These are phyloP conservation scores for Triplophysa dalaica DNA, from an alignment of 2,113 vertebrate species.

Conservation along the genomic window DNA sequence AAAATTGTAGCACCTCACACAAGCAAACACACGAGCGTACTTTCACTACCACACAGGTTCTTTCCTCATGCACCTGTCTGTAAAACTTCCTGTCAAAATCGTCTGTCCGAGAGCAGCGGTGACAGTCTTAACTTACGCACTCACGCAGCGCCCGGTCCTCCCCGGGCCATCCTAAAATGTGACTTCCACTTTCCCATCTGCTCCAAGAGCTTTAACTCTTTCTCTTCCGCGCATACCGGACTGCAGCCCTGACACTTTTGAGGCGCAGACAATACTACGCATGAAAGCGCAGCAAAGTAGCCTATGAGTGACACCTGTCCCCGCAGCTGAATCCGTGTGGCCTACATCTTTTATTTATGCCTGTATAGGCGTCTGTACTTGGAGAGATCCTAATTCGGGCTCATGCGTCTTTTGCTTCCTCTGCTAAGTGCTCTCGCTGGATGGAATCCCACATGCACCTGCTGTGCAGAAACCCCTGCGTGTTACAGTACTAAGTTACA, in stretches of 20 bases:
- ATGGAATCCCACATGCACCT: constrained; percentile 62
- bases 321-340: constrained; percentile 34
- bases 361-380: constrained; percentile 27
- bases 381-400: constrained; percentile 29
- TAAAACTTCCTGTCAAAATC: constrained; percentile 47
- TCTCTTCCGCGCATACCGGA: constrained; percentile 5
- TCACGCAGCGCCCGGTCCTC: constrained; percentile 69
- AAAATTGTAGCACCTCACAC: background rate
- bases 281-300: constrained; percentile 9
- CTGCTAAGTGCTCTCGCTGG: constrained; percentile 30
- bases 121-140: constrained; percentile 52
- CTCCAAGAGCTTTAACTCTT: constrained; percentile 53
- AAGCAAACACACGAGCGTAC: background rate
- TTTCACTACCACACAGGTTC: constrained; percentile 5
- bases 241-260: background rate
- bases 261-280: background rate
- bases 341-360: constrained; percentile 49
- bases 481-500: constrained; percentile 67
- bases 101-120: constrained; percentile 57
- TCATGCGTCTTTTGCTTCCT: constrained; percentile 26
- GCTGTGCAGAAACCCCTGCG: constrained; percentile 69
- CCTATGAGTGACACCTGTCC: background rate
- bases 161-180: constrained; percentile 66
- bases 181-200: constrained; percentile 58
- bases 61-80: constrained; percentile 40